Base-by-base conservation (phyloP, 2,113 vertebrate genomes). In the Pachyramphus minor region DNA sequence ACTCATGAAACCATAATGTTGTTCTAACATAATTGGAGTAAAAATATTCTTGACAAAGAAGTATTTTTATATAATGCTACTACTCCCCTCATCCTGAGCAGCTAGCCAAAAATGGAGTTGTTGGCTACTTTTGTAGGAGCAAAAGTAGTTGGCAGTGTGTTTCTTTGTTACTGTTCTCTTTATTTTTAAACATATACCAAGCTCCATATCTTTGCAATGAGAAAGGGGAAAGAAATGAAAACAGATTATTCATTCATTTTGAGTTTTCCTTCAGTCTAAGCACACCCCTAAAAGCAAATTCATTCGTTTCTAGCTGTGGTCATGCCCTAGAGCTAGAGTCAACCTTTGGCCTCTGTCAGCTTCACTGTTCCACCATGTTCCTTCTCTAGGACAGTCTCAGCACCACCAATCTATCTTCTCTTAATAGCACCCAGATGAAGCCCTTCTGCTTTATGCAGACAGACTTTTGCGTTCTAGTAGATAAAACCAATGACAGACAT, bases 401-500 rank as follows among this genome's bases (percentile, higher is more conserved):
- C 35, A 79, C 66, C 44, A 68, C 27, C 79, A 59, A 33, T 49
- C 44, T 81, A 31, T 53, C 67, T 86, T 56, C 67, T 60, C 77
- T 60, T 69, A 74, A 86, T 14, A 86, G 80, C 42, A 67, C 23
- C 6, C 47, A 84, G 55, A 58, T 50, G 7, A 92, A 84, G 27
- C 6, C 30, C 25, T 89, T 88, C 84, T 78, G 55, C 42, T 84
- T 89, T 45, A 72, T 66, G 58, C 23, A 84, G 55, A 80, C 31
- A 81, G 56, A 53, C 44, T 83, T 94, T 73, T 88, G 53, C 41
- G 24, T 58, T 92, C 62, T 50, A 83, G 5, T 73, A 90, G 69
- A 63, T 93, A 68, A 90, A 88, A 72, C n/a, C 0, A 0, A 73
- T 77, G 71, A 90, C 62, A 95, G 85, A 90, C 45, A 56, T 33